Conservation (phyloP, 2,888 invertebrate genomes). For the Hemicrepidius hirtus region DNA sequence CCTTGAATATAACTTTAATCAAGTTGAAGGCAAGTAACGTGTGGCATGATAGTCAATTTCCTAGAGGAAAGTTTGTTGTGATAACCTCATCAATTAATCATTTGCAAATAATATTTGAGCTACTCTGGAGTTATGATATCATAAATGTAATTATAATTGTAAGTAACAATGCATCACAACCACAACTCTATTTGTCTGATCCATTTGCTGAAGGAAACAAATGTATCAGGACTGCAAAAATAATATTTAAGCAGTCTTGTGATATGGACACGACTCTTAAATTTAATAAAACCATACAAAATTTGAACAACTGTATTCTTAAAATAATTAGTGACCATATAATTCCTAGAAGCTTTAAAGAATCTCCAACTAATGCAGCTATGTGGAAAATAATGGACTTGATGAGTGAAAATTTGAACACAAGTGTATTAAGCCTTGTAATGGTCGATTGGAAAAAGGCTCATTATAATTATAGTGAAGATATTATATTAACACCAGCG, state of each 20-base stretch:
- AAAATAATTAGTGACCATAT: not conserved
- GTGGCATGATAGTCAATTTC: not conserved
- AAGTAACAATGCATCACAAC: not conserved
- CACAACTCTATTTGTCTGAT: too few species aligned
- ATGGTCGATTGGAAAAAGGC: not conserved
- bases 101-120: not conserved
- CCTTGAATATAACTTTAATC: not conserved
- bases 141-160: not conserved
- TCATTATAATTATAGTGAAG: not conserved
- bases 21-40: not conserved
- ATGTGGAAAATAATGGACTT: not conserved
- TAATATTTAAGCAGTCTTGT: too few species aligned
- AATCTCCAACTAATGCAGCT: not conserved
- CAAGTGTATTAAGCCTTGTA: not conserved
- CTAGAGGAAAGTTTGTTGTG: not conserved
- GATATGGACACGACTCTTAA: too few species aligned
- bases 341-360: not conserved
- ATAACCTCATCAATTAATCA: not conserved
- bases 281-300: not conserved
- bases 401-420: not conserved
- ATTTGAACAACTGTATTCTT: not conserved
- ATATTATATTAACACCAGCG: not conserved
- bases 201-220: too few species aligned
- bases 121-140: conserved; percentile 3
- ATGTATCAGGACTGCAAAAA: too few species aligned